These are phyloP conservation scores for Hemichromis elongatus DNA, from an alignment of 2,113 vertebrate genomes.

Conservation along the genomic window DNA sequence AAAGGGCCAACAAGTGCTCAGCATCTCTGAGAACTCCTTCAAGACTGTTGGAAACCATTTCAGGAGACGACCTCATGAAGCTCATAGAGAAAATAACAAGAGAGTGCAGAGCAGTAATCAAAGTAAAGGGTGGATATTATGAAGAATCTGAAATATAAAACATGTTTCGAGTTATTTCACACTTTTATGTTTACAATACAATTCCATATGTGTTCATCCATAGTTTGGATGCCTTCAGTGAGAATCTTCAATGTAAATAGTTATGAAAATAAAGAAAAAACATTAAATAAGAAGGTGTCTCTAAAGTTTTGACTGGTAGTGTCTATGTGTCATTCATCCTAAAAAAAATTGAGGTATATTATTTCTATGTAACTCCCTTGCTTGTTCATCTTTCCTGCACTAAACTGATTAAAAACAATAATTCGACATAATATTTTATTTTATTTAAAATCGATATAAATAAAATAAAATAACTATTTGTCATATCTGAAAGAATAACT, in stretches of 20 bases:
- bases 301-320: neutral
- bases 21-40: neutral
- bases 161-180: neutral
- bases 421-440: neutral
- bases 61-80: rapidly evolving
- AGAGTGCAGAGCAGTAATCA: neutral
- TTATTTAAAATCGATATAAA: neutral
- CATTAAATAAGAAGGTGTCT: neutral
- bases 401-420: neutral
- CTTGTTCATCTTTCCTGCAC: rapidly evolving
- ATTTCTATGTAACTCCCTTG: neutral
- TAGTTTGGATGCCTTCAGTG: neutral
- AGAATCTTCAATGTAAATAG: neutral
- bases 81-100: neutral
- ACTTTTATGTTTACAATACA: neutral
- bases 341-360: rapidly evolving
- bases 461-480: neutral
- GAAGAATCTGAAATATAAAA: neutral
- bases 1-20: neutral
- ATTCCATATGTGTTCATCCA: neutral
- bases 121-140: rapidly evolving
- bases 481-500: neutral
- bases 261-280: neutral
- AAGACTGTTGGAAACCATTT: rapidly evolving
- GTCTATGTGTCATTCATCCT: neutral